Percentiles rank a stretch among this genome's conserved stretches.
These are phyloP conservation scores for Hyphantria cunea DNA, from an alignment of 1,140 invertebrate species.

Conservation along the genomic window DNA sequence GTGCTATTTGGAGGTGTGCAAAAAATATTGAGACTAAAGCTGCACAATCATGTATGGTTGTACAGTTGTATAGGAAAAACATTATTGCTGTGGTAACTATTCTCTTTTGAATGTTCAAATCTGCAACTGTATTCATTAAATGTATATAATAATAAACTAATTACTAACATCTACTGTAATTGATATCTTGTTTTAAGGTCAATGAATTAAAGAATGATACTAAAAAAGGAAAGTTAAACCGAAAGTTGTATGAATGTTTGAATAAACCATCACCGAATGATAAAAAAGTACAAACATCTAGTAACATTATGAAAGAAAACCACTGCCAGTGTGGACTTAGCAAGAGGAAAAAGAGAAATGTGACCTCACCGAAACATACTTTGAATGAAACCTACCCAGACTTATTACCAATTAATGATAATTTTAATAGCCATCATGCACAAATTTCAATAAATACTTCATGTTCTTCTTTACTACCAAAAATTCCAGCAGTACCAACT, in stretches of 20 bases:
- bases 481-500: not conserved
- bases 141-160: too few species aligned
- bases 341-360: conserved; percentile 52
- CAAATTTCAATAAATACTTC: not conserved
- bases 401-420: conserved; percentile 1
- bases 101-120: conserved; percentile 1
- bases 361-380: conserved; percentile 31
- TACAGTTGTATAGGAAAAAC: conserved; percentile 69
- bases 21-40: conserved; percentile 72
- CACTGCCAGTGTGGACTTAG: conserved; percentile 60
- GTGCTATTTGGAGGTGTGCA: conserved; percentile 76
- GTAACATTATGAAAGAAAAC: conserved; percentile 42
- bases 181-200: conserved; percentile 46
- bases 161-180: not conserved
- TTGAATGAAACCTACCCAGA: not conserved
- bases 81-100: conserved; percentile 58
- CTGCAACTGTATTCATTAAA: too few species aligned
- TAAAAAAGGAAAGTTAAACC: conserved; percentile 58
- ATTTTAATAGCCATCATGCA: not conserved
- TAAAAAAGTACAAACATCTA: conserved; percentile 64
- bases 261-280: conserved; percentile 61
- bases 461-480: not conserved
- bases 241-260: conserved; percentile 60
- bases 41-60: conserved; percentile 68
- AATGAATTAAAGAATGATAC: conserved; percentile 67